A percentile compares a stretch with the other conserved stretches of the same genome.
Evolutionary conservation across 2,888 invertebrate species (phyloP).

Genomic region (Euplagia quadripunctaria): DNA sequence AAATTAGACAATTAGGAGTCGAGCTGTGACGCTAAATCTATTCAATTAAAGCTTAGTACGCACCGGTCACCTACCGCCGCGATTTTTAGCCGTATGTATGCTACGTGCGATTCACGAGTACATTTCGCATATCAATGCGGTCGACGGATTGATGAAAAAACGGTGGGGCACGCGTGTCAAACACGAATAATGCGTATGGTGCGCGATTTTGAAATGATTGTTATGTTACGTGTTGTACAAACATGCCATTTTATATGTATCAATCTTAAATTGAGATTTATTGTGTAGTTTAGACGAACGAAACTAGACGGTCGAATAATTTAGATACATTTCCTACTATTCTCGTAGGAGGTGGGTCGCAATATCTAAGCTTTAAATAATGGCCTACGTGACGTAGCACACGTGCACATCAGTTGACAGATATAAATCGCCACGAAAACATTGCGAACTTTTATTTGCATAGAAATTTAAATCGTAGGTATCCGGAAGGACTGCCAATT

Average conservation of each 20-base stretch:
- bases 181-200: constrained; percentile 64
- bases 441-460: constrained; percentile 43
- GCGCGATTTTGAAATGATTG: constrained; percentile 63
- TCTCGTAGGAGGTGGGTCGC: constrained; percentile 34
- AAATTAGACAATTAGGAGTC: constrained; percentile 87
- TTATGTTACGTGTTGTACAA: constrained; percentile 46
- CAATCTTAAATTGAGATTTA: constrained; percentile 23
- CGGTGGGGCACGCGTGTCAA: constrained; percentile 69
- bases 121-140: constrained; percentile 86
- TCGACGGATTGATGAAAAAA: constrained; percentile 81
- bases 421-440: constrained; percentile 44
- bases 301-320: constrained; percentile 36
- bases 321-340: constrained; percentile 42
- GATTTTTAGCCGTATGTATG: constrained; percentile 87
- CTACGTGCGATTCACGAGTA: constrained; percentile 79
- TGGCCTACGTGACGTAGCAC: constrained; percentile 50
- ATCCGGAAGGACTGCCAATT: constrained; percentile 26
- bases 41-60: constrained; percentile 84
- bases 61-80: constrained; percentile 83
- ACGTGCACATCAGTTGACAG: constrained; percentile 49
- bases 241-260: constrained; percentile 21
- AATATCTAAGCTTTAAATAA: constrained; percentile 48
- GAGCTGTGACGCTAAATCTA: constrained; percentile 78
- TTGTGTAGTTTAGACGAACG: constrained; percentile 33
- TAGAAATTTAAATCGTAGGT: constrained; percentile 34